Evolutionary conservation across 2,113 vertebrate species (phyloP), one percentile per base, ranked within the genome.

Genomic region (Eleginops maclovinus): DNA sequence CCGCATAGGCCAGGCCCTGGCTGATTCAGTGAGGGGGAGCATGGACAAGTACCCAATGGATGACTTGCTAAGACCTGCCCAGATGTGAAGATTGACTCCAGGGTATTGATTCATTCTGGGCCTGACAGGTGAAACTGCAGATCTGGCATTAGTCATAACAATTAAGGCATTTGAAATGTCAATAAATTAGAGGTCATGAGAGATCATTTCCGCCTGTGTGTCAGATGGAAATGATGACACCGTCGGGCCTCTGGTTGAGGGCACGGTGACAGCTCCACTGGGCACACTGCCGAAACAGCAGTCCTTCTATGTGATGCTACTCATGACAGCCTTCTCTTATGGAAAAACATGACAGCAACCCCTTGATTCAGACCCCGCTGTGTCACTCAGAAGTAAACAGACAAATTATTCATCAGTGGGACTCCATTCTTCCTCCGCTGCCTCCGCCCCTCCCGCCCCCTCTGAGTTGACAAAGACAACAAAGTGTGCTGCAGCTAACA

Each of bases 161-260:
- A 96, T 97, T 97, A 96, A 92, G 89, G 93, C 92, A 94, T 97
- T 86, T 96, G 95, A 96, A 97, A 96, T 96, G 96, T 97, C 96
- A 97, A 94, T 91, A 96, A 96, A 96, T 97, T 95, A 96, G 95
- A 95, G 95, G 95, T 96, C 95, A 95, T 93, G 95, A 94, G 93
- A 95, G 94, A 96, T 96, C 85, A 96, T 96, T 96, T 96, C 96
- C 94, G 91, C 93, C 89, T 90, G 88, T 78, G 72, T 94, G 95
- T 97, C 96, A 96, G 94, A 94, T 95, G 95, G 95, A 93, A 96
- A 88, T 95, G 95, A 91, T 95, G 95, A 95, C 95, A 90, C 94
- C 78, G 87, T 84, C 84, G 90, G 94, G 95, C 94, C 94, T 93
- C 89, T 91, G 88, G 88, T 90, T 94, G 94, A 94, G 94, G 93